Evolutionary conservation across 2,113 vertebrate genomes (phyloP).

Genomic region (Phocoena sinus): DNA sequence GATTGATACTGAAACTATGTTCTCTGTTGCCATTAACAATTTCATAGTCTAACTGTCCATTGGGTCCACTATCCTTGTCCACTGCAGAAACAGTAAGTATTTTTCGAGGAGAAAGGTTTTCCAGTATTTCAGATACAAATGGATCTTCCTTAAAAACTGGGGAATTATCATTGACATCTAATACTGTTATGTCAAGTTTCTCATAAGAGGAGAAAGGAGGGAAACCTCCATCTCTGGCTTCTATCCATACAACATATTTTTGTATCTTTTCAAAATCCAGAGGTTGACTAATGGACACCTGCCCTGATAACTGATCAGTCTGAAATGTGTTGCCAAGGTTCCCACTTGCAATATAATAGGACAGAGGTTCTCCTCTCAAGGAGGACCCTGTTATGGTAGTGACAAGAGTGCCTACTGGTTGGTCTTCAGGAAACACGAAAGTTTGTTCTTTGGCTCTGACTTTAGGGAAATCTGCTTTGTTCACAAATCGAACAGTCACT

Average conservation of each 20-base stretch:
- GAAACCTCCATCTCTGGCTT: conserved; percentile 94
- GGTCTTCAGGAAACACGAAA: conserved; percentile 93
- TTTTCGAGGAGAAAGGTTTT: conserved; percentile 91
- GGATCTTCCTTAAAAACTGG: conserved; percentile 91
- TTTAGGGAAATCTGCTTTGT: conserved; percentile 89
- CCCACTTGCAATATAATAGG: conserved; percentile 95
- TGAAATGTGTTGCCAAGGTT: conserved; percentile 93
- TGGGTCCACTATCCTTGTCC: conserved; percentile 92
- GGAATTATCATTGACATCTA: conserved; percentile 94
- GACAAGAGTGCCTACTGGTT: conserved; percentile 86
- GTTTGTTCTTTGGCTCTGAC: conserved; percentile 86
- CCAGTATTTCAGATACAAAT: conserved; percentile 88
- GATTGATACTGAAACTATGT: conserved; percentile 91
- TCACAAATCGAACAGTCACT: conserved; percentile 93
- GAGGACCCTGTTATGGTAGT: conserved; percentile 89
- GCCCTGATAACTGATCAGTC: conserved; percentile 93
- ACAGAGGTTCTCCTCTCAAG: conserved; percentile 89
- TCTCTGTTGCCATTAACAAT: conserved; percentile 91
- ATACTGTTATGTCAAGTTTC: conserved; percentile 88
- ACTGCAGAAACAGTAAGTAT: conserved; percentile 88
- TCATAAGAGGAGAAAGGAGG: conserved; percentile 97
- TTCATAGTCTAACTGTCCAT: conserved; percentile 91
- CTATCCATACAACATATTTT: conserved; percentile 94
- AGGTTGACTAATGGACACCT: conserved; percentile 85
- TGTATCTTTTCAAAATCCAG: conserved; percentile 94